phyloP scores from a whole-genome alignment of 2,888 invertebrate species.

The Imbricaverruca yamaguchii region DNA sequence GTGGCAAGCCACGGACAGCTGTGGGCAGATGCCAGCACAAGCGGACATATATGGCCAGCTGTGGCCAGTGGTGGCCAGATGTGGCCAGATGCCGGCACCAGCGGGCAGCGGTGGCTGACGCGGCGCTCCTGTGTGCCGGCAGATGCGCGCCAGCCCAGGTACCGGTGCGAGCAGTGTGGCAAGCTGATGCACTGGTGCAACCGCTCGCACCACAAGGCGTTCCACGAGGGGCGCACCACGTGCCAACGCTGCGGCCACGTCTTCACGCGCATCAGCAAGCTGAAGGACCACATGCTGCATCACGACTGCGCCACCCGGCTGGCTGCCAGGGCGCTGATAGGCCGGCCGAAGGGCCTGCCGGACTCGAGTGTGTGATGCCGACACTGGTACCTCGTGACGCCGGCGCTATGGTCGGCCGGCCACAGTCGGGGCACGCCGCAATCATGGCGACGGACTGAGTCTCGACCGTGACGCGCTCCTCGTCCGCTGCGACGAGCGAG shows the following conservation, averaged over 20 bases:
- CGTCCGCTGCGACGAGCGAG: too few species aligned
- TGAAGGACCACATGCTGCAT: not conserved
- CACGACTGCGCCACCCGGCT: not conserved
- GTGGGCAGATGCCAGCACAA: too few species aligned
- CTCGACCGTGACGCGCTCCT: too few species aligned
- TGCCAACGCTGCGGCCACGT: not conserved
- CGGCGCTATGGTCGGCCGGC: too few species aligned
- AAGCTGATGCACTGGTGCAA: constrained; percentile 1
- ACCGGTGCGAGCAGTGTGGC: not conserved
- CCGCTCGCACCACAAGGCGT: constrained; percentile 12
- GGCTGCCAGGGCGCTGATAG: not conserved
- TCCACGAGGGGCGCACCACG: constrained; percentile 1
- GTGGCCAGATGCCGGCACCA: too few species aligned
- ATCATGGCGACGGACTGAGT: too few species aligned
- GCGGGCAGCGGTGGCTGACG: not conserved
- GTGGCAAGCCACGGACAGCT: too few species aligned
- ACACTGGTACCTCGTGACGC: too few species aligned
- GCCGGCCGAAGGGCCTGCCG: not conserved
- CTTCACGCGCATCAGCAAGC: not conserved
- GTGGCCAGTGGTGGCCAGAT: too few species aligned
- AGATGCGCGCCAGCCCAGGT: not conserved
- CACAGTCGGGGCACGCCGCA: too few species aligned
- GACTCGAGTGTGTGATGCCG: not conserved
- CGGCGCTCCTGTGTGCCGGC: not conserved
- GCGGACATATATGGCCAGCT: too few species aligned